Evolutionary conservation across 2,113 vertebrate genomes (phyloP).

Genomic region (Sialia sialis): DNA sequence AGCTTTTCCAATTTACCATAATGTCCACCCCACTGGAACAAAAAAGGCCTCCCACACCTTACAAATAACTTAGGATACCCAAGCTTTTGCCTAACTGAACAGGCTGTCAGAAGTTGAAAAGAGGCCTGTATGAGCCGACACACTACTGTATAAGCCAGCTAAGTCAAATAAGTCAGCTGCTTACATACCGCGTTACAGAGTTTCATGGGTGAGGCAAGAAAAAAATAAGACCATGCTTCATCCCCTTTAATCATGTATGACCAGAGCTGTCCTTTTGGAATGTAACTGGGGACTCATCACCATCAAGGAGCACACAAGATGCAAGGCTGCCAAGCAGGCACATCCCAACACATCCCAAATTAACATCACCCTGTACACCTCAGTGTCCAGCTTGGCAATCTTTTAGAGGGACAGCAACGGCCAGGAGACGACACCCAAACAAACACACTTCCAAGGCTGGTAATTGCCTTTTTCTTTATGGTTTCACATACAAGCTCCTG

Average conservation of each 20-base stretch:
- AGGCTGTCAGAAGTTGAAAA: background rate
- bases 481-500: background rate
- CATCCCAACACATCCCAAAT: background rate
- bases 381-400: background rate
- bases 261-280: background rate
- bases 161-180: background rate
- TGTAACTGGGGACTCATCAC: background rate
- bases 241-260: background rate
- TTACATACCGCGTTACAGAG: accelerated
- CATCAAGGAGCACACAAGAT: background rate
- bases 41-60: background rate
- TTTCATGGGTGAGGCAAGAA: background rate
- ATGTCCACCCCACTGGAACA: background rate
- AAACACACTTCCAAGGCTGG: background rate
- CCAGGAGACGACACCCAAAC: background rate
- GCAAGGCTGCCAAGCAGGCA: background rate
- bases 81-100: background rate
- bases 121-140: accelerated
- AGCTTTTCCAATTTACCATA: background rate
- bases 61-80: background rate
- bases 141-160: background rate
- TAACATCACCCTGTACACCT: background rate
- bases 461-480: background rate
- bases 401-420: background rate
- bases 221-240: background rate